Percentiles rank a stretch among this genome's conserved stretches.
phyloP scores from a whole-genome alignment of 2,113 vertebrate species.

The Tragelaphus buxtoni region DNA sequence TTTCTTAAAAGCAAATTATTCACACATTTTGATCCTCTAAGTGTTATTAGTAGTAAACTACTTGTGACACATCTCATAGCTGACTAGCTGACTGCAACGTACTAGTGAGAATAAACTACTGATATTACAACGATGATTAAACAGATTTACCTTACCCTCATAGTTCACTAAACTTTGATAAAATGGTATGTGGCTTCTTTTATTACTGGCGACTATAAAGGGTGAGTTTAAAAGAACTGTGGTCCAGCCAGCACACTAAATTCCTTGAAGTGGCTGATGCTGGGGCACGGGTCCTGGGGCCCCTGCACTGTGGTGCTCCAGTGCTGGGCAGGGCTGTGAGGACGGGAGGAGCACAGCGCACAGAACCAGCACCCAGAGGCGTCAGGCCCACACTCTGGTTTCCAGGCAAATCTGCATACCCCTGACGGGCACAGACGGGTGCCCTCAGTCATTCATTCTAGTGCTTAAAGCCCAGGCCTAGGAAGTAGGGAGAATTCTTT shows the following conservation, averaged over 20 bases:
- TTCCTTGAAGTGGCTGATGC: background rate
- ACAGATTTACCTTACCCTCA: background rate
- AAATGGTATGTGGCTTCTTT: background rate
- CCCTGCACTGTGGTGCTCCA: too few species aligned
- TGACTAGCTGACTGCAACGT: background rate
- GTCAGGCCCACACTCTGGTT: background rate
- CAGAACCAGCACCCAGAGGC: background rate
- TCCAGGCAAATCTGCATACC: background rate
- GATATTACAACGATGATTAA: background rate
- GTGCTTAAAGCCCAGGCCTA: background rate
- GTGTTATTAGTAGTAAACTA: background rate
- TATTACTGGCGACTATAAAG: background rate
- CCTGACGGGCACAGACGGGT: rapidly evolving
- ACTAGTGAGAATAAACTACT: background rate
- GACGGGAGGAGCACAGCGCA: rapidly evolving
- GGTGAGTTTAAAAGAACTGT: background rate
- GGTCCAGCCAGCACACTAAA: background rate
- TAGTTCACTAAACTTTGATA: background rate
- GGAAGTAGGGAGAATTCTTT: background rate
- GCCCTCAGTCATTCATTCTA: background rate
- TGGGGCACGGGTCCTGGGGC: rapidly evolving
- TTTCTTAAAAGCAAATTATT: background rate
- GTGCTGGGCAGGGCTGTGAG: rapidly evolving
- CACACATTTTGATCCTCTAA: background rate
- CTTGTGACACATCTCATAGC: background rate